A percentile compares a stretch with the other conserved stretches of the same genome.
Evolutionary conservation across 1,140 invertebrate species (phyloP).

Genomic region (Brachionus asplanchnoidis): DNA sequence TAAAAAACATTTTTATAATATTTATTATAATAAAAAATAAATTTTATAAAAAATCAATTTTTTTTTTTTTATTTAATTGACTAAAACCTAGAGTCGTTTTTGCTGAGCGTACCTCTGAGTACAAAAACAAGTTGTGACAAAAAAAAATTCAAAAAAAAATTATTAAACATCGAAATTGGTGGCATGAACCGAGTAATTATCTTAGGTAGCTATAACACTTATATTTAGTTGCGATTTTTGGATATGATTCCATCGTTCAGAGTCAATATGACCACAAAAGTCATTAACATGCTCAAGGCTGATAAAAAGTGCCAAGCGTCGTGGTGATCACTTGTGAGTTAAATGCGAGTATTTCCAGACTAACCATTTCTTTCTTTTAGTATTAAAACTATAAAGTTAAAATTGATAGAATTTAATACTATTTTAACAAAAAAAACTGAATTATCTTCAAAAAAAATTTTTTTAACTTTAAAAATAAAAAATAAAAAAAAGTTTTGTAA

Average conservation of each 20-base stretch:
- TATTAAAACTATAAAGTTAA: background rate
- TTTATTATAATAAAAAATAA: background rate
- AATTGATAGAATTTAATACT: background rate
- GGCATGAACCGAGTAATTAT: background rate
- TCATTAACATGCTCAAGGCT: slow-evolving; percentile 78
- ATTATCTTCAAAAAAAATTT: background rate
- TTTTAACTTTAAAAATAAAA: background rate
- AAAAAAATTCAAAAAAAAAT: background rate
- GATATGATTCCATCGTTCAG: slow-evolving; percentile 4
- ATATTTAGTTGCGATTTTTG: background rate
- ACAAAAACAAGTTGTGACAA: background rate
- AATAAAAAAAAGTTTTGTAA: background rate
- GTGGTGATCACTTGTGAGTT: slow-evolving; percentile 65
- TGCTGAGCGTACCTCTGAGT: background rate
- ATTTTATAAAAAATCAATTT: background rate
- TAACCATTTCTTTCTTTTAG: background rate
- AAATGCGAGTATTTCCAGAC: background rate
- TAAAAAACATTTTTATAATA: background rate
- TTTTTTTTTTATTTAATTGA: background rate
- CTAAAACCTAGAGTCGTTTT: background rate
- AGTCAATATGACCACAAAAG: slow-evolving; percentile 61
- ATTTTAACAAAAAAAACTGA: background rate
- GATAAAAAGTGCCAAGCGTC: slow-evolving; percentile 85
- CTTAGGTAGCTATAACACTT: background rate
- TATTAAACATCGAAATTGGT: background rate